These are phyloP conservation scores for Timema podura DNA, from an alignment of 2,888 invertebrate species.

Conservation along the genomic window DNA sequence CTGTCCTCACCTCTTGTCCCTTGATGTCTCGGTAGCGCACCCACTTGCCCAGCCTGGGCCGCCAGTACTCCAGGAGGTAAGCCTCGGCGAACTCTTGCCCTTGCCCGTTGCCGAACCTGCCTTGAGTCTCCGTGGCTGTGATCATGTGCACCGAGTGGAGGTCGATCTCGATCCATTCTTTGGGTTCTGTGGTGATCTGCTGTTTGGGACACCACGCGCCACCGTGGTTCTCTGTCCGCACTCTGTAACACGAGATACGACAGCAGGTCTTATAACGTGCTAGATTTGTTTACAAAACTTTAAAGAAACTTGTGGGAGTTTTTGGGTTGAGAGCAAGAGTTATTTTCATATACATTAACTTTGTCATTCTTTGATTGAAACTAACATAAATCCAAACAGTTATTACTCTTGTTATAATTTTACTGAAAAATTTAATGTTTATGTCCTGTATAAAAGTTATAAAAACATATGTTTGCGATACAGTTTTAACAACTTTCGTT, in stretches of 20 bases:
- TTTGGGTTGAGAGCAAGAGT: too few species aligned
- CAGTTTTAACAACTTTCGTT: too few species aligned
- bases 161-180: conserved; percentile 78
- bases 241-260: conserved; percentile 51
- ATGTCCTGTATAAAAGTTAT: too few species aligned
- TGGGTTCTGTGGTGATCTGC: conserved; percentile 70
- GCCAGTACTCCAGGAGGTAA: conserved; percentile 80
- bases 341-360: too few species aligned
- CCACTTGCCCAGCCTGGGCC: conserved; percentile 76
- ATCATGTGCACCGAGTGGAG: conserved; percentile 74
- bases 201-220: conserved; percentile 92
- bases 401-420: too few species aligned
- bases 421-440: too few species aligned
- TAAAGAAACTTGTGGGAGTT: too few species aligned
- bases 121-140: conserved; percentile 77
- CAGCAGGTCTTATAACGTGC: too few species aligned
- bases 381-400: too few species aligned
- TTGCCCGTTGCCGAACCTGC: conserved; percentile 87
- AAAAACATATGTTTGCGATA: too few species aligned
- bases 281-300: too few species aligned
- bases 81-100: conserved; percentile 83
- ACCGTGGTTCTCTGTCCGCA: conserved; percentile 75
- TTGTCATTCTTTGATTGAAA: too few species aligned
- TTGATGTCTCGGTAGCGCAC: conserved; percentile 69
- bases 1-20: conserved; percentile 67